Percentiles rank a stretch among this genome's conserved stretches.
phyloP scores from a whole-genome alignment of 2,797 vertebrate species.

The Pangasius macronema region DNA sequence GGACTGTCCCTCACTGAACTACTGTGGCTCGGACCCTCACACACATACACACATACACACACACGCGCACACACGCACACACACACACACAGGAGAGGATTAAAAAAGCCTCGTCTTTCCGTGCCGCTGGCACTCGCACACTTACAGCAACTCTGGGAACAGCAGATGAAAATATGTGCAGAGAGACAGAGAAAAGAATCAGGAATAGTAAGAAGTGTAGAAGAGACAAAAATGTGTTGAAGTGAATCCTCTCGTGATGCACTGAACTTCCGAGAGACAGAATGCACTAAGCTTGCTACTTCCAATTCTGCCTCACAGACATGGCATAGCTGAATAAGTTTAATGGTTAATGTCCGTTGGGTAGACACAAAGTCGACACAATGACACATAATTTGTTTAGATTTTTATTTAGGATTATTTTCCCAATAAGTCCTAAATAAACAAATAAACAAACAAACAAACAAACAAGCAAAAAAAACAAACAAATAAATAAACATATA shows the following conservation, averaged over 20 bases:
- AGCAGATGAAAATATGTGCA: slow-evolving; percentile 48
- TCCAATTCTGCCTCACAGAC: slow-evolving; percentile 26
- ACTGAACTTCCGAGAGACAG: slow-evolving; percentile 35
- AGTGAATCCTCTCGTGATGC: slow-evolving; percentile 40
- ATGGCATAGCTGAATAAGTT: slow-evolving; percentile 30
- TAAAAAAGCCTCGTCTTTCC: slow-evolving; percentile 37
- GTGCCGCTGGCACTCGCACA: slow-evolving; percentile 54
- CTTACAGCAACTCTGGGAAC: slow-evolving; percentile 52
- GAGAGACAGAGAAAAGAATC: slow-evolving; percentile 33
- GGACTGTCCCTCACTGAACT: slow-evolving; percentile 40
- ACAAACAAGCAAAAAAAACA: background rate
- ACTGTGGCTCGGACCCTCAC: slow-evolving; percentile 31
- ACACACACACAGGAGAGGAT: slow-evolving; percentile 5
- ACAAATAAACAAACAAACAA: background rate
- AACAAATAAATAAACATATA: background rate
- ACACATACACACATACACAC: background rate
- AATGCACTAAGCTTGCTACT: slow-evolving; percentile 37
- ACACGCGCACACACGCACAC: slow-evolving; percentile 18
- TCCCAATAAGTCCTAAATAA: background rate
- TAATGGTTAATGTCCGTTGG: no score
- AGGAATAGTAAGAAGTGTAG: slow-evolving; percentile 38
- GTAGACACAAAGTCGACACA: no score
- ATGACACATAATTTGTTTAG: no score
- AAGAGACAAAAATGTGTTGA: slow-evolving; percentile 45
- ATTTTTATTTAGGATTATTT: no score